phyloP scores from a whole-genome alignment of 2,113 vertebrate genomes.

The Ceyx margarethae region DNA sequence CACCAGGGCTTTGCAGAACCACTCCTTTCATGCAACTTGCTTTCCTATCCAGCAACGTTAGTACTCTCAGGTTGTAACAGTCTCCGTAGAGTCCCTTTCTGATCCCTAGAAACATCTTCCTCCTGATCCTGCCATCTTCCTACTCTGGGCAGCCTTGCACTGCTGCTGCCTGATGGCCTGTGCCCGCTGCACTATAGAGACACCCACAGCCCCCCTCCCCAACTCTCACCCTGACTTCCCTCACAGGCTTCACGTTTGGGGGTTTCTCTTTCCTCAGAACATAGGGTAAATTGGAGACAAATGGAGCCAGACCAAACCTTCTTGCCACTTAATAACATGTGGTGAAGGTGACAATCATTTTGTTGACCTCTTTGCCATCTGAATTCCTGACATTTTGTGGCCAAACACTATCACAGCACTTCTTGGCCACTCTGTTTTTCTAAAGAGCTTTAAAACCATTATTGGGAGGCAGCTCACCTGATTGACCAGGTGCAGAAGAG shows the following conservation, averaged over 20 bases:
- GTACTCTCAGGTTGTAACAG: background rate
- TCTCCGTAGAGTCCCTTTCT: background rate
- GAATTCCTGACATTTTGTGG: background rate
- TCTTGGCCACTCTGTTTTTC: background rate
- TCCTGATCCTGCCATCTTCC: background rate
- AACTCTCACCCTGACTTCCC: background rate
- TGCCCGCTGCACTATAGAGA: accelerated
- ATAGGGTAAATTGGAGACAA: background rate
- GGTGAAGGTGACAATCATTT: background rate
- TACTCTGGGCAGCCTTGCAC: accelerated
- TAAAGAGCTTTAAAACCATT: background rate
- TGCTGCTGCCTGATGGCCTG: accelerated
- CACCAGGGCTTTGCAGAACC: background rate
- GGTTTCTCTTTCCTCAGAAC: background rate
- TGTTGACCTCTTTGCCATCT: accelerated
- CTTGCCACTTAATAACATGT: background rate
- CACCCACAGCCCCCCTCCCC: accelerated
- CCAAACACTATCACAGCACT: accelerated
- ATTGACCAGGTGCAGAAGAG: background rate
- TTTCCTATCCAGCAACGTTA: background rate
- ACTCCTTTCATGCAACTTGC: background rate
- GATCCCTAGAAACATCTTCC: too few relatives aligned
- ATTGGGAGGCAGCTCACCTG: background rate
- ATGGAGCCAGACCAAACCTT: accelerated
- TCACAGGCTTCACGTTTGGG: background rate